These are phyloP conservation scores for Chinchilla lanigera DNA, from an alignment of 2,113 vertebrate genomes.

Conservation along the genomic window DNA sequence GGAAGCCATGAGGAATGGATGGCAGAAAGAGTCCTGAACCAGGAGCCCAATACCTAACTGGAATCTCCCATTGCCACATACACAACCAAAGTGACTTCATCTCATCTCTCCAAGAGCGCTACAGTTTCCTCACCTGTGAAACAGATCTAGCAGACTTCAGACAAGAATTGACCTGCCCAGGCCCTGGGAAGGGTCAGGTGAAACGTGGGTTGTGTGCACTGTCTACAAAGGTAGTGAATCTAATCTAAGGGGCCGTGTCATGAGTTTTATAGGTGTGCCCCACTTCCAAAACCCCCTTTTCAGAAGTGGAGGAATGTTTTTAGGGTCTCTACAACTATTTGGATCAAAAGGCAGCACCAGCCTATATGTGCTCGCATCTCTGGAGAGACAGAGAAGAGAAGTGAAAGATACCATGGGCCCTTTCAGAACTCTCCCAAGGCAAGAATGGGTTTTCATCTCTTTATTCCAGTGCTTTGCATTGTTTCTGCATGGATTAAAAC, in stretches of 20 bases:
- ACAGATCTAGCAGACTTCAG: background rate
- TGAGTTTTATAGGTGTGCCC: accelerated
- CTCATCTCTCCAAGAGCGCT: slow-evolving; percentile 36
- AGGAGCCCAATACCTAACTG: background rate
- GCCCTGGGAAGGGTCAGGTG: background rate
- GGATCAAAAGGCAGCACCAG: background rate
- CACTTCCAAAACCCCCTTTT: background rate
- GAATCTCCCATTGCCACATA: background rate
- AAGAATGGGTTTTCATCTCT: background rate
- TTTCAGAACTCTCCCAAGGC: background rate
- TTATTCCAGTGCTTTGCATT: background rate
- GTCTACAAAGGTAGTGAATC: background rate
- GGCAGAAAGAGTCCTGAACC: background rate
- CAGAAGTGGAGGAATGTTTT: background rate
- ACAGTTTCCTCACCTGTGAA: background rate
- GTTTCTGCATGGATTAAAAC: background rate
- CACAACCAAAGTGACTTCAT: slow-evolving; percentile 8
- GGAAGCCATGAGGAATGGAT: background rate
- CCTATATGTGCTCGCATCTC: background rate
- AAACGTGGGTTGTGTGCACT: background rate
- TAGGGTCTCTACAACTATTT: background rate
- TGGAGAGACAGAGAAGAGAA: background rate
- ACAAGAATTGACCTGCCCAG: too few species aligned
- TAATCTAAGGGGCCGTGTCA: background rate
- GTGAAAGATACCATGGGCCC: background rate